Evolutionary conservation across 2,888 invertebrate species (phyloP), one percentile per base, ranked within the genome.

Genomic region (Silvanus unidentatus): DNA sequence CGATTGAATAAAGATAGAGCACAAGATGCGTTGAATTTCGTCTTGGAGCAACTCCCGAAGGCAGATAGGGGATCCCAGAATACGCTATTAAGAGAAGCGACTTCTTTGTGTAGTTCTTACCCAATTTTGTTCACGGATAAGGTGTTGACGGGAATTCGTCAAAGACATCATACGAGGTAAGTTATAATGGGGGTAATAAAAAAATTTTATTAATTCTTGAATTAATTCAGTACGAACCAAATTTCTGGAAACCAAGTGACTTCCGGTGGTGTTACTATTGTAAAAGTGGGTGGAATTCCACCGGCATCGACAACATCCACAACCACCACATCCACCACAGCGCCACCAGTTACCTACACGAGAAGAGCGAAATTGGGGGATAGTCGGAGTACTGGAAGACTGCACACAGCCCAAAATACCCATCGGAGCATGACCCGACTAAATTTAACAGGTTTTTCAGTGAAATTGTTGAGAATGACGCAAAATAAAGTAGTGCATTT

Each of bases 81-180:
- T 30, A 79, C 84, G 16, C 73, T 92, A 52, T 72, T 92, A 60
- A 79, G 86, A 49, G 90, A 90, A 67, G 87, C 91, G 36, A 86
- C 89, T 3, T 77, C 84, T 14, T 76, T 93, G 15, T 88, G 88
- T 66, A 84, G 87, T 63, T 82, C 83, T 40, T 86, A 85, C 73
- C 91, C 90, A 6, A 80, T 83, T 40, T 76, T 92, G 39, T 86
- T 91, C 68, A 86, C 85, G 2, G 88, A 88, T 65, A 83, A 84
- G 61, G 82, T 89, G 64, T 77, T 91, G 47, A 79, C 80, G 14
- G 86, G 86, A 54, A 82, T 88, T 45, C 71, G 84, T 16, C 82
- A 84, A 55, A 79, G 83, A 60, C 79, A 79, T 66, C 69, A 70
- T 54, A 66, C 69, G 28, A 72, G 71, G 71, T 71, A 61, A 50